Base-by-base conservation (phyloP, 2,113 vertebrate genomes). In the Smithornis capensis region DNA sequence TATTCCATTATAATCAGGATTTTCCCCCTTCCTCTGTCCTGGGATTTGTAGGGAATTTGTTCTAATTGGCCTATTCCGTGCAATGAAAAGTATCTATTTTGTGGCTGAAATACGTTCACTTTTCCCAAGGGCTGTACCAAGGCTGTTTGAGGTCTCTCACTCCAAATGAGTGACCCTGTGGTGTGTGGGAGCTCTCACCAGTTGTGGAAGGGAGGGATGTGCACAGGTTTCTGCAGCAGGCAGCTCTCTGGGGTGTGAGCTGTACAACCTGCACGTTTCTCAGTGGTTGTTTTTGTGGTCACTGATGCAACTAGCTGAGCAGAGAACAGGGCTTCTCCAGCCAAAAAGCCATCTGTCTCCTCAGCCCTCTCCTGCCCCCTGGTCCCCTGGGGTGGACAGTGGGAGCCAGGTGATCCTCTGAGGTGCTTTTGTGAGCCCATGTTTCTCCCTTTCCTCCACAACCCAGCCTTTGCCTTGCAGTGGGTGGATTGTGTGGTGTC, bases 381-480 rank as follows among this genome's bases (percentile, higher is more conserved):
- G 57, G 35, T 28, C 6, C 37, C 12, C 21, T 5, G 33, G 25
- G 29, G 29, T 1, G 1, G 53, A 6, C 0, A 0, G 13, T 17
- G 38, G 25, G 42, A 69, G 45, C 76, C 1, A 0, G 7, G 9
- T 49, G 10, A 6, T 49, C 65, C 45, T 57, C 62, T 53, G 40
- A 53, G n/a, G 31, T 11, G 14, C 63, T 83, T 65, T 29, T 69
- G 57, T 77, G 85, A 78, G 80, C 35, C 76, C 19, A 0, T 4
- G 15, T n/a, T 94, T n/a, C 42, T 52, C 31, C 44, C 56, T 75
- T 90, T 33, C 5, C 27, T 18, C 29, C 5, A 1, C 56, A 92
- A 44, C 57, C 22, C 53, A 63, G 68, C n/a, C 44, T 80, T 77
- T 92, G 52, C 79, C 44, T 86, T n/a, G 21, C 1, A 2, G 2